Evolutionary conservation across 2,797 vertebrate genomes (phyloP).

Genomic region (Tachyglossus aculeatus): DNA sequence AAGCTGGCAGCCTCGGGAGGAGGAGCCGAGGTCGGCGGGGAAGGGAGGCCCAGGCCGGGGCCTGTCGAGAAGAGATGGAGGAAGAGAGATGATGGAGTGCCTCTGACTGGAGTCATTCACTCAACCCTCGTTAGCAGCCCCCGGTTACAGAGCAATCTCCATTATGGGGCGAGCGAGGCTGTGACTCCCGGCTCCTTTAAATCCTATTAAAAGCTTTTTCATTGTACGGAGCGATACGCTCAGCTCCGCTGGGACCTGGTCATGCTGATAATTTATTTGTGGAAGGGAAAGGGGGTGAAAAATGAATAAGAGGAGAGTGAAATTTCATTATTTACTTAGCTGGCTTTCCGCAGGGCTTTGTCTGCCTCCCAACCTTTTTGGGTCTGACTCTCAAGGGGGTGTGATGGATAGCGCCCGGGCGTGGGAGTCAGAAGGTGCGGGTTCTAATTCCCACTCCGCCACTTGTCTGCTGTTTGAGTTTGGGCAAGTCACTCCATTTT

Average conservation of each 20-base stretch:
- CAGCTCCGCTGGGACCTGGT: constrained; percentile 42
- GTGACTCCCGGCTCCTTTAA: constrained; percentile 37
- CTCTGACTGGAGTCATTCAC: neutral
- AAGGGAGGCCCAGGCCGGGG: neutral
- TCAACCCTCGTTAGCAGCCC: neutral
- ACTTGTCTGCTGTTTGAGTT: no score
- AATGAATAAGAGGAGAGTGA: constrained; percentile 8
- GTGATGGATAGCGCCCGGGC: no score
- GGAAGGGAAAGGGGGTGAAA: constrained; percentile 44
- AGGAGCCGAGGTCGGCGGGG: neutral
- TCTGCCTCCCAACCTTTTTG: neutral
- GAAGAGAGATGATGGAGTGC: neutral
- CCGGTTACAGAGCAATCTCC: constrained; percentile 46
- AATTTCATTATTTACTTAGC: constrained; percentile 34
- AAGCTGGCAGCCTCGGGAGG: neutral
- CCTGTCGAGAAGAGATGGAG: neutral
- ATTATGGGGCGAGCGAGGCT: constrained; percentile 38
- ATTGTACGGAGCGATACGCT: constrained; percentile 48
- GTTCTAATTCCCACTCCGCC: no score
- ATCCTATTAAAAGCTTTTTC: constrained; percentile 66
- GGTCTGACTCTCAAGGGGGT: neutral
- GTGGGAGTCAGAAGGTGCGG: no score
- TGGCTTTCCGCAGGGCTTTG: neutral
- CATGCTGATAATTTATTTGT: constrained; percentile 61
- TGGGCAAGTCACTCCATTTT: no score